These are phyloP conservation scores for Trachelus tabidus DNA, from an alignment of 2,888 invertebrate genomes.

Conservation along the genomic window DNA sequence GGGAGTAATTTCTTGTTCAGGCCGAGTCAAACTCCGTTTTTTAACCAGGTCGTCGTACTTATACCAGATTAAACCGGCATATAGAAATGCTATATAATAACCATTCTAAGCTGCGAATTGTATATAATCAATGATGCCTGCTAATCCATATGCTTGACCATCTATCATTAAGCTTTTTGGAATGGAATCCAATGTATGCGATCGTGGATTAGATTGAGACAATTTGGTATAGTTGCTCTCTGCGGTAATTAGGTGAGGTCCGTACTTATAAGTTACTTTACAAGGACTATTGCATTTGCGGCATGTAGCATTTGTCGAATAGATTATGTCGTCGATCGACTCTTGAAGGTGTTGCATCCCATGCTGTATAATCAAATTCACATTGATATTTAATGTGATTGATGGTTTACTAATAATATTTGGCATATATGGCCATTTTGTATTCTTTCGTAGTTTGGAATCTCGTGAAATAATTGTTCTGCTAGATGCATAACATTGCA, in stretches of 20 bases:
- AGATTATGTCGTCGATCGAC: conserved; percentile 8
- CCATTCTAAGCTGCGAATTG: too few relatives aligned
- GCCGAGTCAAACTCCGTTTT: too few relatives aligned
- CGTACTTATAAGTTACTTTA: not conserved
- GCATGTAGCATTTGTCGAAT: not conserved
- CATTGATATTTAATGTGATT: conserved; percentile 13
- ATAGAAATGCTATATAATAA: too few relatives aligned
- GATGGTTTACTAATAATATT: conserved; percentile 6
- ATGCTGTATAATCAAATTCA: conserved; percentile 1
- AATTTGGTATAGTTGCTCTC: conserved; percentile 3
- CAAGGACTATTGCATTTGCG: not conserved
- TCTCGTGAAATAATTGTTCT: conserved; percentile 8
- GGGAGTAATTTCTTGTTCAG: too few relatives aligned
- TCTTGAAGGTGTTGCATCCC: conserved; percentile 5
- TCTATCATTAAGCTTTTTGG: not conserved
- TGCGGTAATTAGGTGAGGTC: conserved; percentile 4
- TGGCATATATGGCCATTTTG: conserved; percentile 4
- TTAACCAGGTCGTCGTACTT: too few relatives aligned
- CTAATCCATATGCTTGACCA: conserved; percentile 3
- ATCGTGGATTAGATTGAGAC: not conserved
- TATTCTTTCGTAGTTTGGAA: conserved; percentile 12
- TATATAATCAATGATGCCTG: conserved; percentile 11
- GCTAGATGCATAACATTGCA: conserved; percentile 20
- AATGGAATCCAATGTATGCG: conserved; percentile 11
- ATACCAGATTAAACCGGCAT: too few relatives aligned